Percentiles rank a stretch among this genome's conserved stretches.
phyloP scores from a whole-genome alignment of 2,888 invertebrate species.

The Thecocarcelia acutangulata region DNA sequence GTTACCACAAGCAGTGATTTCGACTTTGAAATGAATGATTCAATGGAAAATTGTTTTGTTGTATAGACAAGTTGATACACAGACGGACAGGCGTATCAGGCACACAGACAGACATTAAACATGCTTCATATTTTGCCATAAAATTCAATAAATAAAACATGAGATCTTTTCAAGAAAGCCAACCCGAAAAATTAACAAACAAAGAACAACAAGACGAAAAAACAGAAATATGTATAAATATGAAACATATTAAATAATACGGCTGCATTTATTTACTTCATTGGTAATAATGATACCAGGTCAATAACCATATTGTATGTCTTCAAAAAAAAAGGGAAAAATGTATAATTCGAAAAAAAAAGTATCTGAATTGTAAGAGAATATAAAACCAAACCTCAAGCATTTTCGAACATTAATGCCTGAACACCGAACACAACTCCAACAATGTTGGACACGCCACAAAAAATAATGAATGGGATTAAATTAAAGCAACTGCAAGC shows the following conservation, averaged over 20 bases:
- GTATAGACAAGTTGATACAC: background rate
- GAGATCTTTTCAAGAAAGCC: constrained; percentile 39
- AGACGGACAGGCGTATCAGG: too few species aligned
- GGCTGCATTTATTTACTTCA: constrained; percentile 5
- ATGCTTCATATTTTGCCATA: constrained; percentile 28
- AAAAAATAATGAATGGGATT: constrained; percentile 18
- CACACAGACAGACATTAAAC: constrained; percentile 13
- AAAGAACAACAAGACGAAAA: constrained; percentile 2
- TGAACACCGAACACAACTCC: too few species aligned
- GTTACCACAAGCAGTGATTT: constrained; percentile 2
- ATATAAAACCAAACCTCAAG: background rate
- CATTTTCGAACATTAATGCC: too few species aligned
- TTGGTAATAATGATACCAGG: constrained; percentile 45
- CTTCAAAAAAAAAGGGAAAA: background rate
- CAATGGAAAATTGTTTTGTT: constrained; percentile 21
- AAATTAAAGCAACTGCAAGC: constrained; percentile 14
- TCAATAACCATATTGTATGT: constrained; percentile 45
- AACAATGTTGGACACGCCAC: background rate
- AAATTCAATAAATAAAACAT: constrained; percentile 60
- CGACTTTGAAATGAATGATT: constrained; percentile 38
- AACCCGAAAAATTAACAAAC: constrained; percentile 26
- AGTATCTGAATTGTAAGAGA: constrained; percentile 4
- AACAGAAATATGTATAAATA: constrained; percentile 19
- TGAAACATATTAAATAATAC: constrained; percentile 22
- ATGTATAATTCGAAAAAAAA: constrained; percentile 5